A percentile compares a stretch with the other conserved stretches of the same genome.
Evolutionary conservation across 2,113 vertebrate genomes (phyloP).

Genomic region (Thermophis baileyi): DNA sequence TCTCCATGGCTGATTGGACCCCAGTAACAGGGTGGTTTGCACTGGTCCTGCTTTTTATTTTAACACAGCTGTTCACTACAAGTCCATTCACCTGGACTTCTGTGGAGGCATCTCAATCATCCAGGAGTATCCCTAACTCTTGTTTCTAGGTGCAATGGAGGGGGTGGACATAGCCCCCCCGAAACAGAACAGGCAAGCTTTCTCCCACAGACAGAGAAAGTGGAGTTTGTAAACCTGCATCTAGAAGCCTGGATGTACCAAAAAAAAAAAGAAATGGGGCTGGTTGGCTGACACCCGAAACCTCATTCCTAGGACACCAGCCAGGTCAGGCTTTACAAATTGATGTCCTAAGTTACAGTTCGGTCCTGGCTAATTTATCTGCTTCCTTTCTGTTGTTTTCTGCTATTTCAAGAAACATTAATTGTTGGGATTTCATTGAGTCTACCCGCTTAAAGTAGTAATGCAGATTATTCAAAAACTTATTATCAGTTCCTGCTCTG

Average conservation of each 20-base stretch:
- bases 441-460: neutral
- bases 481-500: neutral
- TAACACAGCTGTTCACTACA: neutral
- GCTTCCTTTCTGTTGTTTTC: neutral
- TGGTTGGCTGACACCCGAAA: neutral
- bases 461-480: neutral
- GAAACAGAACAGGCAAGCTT: neutral
- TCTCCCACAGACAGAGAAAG: neutral
- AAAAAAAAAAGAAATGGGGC: neutral
- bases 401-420: neutral
- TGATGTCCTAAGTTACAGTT: neutral
- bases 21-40: neutral
- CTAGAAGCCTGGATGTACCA: neutral
- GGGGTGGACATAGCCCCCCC: fast-evolving
- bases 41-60: neutral
- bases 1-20: neutral
- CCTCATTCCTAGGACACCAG: neutral
- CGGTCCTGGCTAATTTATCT: neutral
- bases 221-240: neutral
- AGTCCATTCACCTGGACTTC: neutral
- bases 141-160: neutral
- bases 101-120: neutral
- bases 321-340: neutral
- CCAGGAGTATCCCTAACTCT: neutral
- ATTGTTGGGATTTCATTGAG: neutral